Evolutionary conservation across 2,888 invertebrate species (phyloP).

Genomic region (Hylaea fasciaria): DNA sequence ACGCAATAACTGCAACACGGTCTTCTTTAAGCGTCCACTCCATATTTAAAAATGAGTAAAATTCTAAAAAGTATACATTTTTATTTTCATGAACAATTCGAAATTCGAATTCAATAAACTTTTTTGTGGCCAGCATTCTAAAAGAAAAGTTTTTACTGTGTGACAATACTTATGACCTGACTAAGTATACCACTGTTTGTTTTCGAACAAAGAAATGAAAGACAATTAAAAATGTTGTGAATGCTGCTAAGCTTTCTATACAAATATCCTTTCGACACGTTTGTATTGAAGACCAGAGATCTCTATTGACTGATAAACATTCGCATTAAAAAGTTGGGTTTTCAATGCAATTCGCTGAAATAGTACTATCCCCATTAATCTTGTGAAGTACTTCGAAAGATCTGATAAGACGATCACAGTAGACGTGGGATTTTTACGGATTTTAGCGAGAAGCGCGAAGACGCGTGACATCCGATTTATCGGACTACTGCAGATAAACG

Average conservation of each 20-base stretch:
- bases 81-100: no score
- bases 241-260: neutral
- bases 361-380: slow-evolving; percentile 74
- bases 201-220: no score
- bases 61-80: no score
- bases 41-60: no score
- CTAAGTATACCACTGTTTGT: no score
- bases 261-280: neutral
- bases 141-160: no score
- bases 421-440: slow-evolving; percentile 64
- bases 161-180: no score
- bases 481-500: slow-evolving; percentile 31
- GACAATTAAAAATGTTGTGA: no score
- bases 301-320: slow-evolving; percentile 3
- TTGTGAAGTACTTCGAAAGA: slow-evolving; percentile 63
- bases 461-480: slow-evolving; percentile 49
- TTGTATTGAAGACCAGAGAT: neutral
- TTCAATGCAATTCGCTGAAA: slow-evolving; percentile 64
- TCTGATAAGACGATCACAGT: slow-evolving; percentile 68
- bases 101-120: no score
- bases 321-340: slow-evolving; percentile 46
- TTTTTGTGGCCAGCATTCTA: no score
- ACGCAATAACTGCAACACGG: no score
- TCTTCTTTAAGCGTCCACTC: no score
- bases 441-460: slow-evolving; percentile 55